Evolutionary conservation across 92 coral and sea anemone species (phyloP).

Genomic region (Phenganax stokvisi): DNA sequence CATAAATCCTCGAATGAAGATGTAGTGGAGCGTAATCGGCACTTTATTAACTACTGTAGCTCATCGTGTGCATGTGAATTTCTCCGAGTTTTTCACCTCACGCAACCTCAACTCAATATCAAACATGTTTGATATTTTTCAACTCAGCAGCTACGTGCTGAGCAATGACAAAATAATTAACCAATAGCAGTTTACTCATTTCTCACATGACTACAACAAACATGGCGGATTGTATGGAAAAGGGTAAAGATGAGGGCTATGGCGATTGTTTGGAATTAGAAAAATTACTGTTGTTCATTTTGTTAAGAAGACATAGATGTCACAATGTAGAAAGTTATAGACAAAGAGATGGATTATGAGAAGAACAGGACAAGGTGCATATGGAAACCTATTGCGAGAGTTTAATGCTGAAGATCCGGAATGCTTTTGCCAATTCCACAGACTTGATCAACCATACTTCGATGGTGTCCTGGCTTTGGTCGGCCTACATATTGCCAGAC

Average conservation of each 20-base stretch:
- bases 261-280: background rate
- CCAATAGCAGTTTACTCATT: background rate
- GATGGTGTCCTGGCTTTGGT: constrained; percentile 1
- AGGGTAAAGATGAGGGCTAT: too few relatives aligned
- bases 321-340: background rate
- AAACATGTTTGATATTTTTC: background rate
- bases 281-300: background rate
- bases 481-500: background rate
- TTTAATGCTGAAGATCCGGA: constrained; percentile 11
- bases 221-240: background rate
- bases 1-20: background rate
- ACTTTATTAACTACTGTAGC: too few relatives aligned
- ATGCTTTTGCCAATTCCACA: background rate
- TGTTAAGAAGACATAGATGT: constrained; percentile 1
- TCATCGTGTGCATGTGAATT: too few relatives aligned
- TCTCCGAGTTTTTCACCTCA: too few relatives aligned
- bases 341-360: background rate
- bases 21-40: too few relatives aligned
- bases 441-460: background rate
- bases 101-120: too few relatives aligned
- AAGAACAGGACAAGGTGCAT: constrained; percentile 6
- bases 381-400: background rate
- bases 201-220: constrained; percentile 8
- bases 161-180: background rate
- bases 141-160: background rate